Percentiles rank a stretch among this genome's conserved stretches.
phyloP scores from a whole-genome alignment of 2,797 vertebrate genomes.

The Luscinia megarhynchos region DNA sequence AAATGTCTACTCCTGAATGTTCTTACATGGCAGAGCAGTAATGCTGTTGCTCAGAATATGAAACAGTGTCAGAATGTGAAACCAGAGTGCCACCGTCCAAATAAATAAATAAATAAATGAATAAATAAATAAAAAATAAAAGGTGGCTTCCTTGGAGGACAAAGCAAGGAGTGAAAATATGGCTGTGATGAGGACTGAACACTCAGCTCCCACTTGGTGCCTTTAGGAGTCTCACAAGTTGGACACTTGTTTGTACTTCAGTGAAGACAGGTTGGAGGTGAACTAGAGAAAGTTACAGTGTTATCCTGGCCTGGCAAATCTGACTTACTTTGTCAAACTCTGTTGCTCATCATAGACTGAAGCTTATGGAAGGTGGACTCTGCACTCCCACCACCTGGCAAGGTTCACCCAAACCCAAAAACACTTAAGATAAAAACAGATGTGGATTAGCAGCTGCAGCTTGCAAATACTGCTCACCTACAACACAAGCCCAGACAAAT shows the following conservation, averaged over 20 bases:
- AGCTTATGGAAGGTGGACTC: background rate
- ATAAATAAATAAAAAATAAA: background rate
- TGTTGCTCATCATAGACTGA: background rate
- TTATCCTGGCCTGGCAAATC: background rate
- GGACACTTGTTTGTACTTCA: background rate
- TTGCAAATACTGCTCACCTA: background rate
- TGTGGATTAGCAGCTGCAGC: background rate
- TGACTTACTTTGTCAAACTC: background rate
- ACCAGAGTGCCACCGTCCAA: background rate
- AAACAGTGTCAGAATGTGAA: background rate
- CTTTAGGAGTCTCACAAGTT: background rate
- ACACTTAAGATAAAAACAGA: background rate
- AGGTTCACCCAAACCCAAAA: background rate
- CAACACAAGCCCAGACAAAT: constrained; percentile 50
- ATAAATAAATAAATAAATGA: background rate
- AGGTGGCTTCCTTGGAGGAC: background rate
- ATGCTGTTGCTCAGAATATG: background rate
- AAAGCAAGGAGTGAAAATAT: background rate
- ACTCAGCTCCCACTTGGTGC: background rate
- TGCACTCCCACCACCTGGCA: background rate
- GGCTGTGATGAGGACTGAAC: background rate
- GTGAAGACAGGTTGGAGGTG: background rate
- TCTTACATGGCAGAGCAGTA: background rate
- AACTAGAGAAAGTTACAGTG: background rate
- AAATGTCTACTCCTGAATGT: background rate